A percentile compares a stretch with the other conserved stretches of the same genome.
Evolutionary conservation across 2,888 invertebrate genomes (phyloP).

Genomic region (Chalcis sispes): DNA sequence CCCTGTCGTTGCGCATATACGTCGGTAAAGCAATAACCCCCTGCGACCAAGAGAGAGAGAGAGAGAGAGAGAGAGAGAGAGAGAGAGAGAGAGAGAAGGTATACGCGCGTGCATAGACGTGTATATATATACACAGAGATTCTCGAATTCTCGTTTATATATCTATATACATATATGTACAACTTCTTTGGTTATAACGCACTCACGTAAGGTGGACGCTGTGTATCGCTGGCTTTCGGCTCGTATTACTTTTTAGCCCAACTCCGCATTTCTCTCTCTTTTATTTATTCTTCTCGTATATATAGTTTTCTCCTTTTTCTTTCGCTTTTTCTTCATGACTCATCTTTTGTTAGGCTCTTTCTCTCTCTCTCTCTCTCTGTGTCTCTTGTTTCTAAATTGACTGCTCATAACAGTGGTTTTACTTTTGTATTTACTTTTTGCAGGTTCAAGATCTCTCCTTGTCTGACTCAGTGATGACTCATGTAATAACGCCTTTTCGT

Average conservation of each 20-base stretch:
- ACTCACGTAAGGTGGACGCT: conserved; percentile 6
- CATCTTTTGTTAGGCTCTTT: conserved; percentile 46
- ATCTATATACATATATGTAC: no score
- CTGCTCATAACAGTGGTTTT: conserved; percentile 5
- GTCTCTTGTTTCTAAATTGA: conserved; percentile 50
- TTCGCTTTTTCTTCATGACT: conserved; percentile 25
- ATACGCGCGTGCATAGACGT: no score
- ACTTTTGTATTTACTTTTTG: conserved; percentile 12
- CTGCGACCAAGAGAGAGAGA: conserved; percentile 1
- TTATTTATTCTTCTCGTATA: neutral
- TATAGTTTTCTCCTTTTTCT: neutral
- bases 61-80: conserved; percentile 11
- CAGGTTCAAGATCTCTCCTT: conserved; percentile 36
- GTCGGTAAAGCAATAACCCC: neutral
- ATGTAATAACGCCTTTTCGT: neutral
- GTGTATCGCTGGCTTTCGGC: conserved; percentile 35
- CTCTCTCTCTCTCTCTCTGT: no score
- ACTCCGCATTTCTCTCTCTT: conserved; percentile 14
- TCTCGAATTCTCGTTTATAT: conserved; percentile 10
- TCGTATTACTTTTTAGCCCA: conserved; percentile 31
- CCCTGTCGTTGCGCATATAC: conserved; percentile 3
- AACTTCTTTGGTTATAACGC: no score
- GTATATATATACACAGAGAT: no score
- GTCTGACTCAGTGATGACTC: conserved; percentile 32
- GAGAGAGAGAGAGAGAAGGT: neutral